Evolutionary conservation across 2,888 invertebrate genomes (phyloP).

Genomic region (Dorcus parallelipipedus): DNA sequence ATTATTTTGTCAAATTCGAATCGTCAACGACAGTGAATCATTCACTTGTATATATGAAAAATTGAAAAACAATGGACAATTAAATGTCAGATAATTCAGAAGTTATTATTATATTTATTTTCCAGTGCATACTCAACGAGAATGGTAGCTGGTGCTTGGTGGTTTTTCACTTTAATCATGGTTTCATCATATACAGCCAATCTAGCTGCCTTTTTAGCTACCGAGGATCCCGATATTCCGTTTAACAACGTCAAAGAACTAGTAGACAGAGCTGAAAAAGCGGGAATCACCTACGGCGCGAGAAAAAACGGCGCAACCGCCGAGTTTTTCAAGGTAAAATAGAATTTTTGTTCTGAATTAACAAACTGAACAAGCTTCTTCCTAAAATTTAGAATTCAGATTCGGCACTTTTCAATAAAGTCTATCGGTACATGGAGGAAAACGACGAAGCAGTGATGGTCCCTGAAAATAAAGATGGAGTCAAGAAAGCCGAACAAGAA

Average conservation of each 20-base stretch:
- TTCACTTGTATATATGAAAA: too few relatives aligned
- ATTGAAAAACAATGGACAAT: too few relatives aligned
- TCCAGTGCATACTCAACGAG: conserved; percentile 81
- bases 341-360: neutral
- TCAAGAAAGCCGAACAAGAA: conserved; percentile 49
- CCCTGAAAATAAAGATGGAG: conserved; percentile 63
- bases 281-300: conserved; percentile 83
- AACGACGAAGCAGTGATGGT: conserved; percentile 57
- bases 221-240: conserved; percentile 68
- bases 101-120: conserved; percentile 17
- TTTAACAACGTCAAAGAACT: conserved; percentile 81
- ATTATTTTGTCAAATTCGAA: too few relatives aligned
- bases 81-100: too few relatives aligned
- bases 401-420: conserved; percentile 71
- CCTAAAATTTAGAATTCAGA: conserved; percentile 70
- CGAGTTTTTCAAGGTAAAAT: conserved; percentile 78
- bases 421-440: conserved; percentile 74
- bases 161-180: conserved; percentile 86
- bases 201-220: conserved; percentile 84
- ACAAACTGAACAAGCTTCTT: neutral
- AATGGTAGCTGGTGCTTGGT: conserved; percentile 83
- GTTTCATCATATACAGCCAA: conserved; percentile 88
- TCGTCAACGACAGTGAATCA: too few relatives aligned
- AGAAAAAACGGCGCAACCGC: conserved; percentile 83
- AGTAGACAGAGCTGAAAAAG: conserved; percentile 70